Conservation (phyloP, 2,797 vertebrate genomes). For the Limnodromus scolopaceus region DNA sequence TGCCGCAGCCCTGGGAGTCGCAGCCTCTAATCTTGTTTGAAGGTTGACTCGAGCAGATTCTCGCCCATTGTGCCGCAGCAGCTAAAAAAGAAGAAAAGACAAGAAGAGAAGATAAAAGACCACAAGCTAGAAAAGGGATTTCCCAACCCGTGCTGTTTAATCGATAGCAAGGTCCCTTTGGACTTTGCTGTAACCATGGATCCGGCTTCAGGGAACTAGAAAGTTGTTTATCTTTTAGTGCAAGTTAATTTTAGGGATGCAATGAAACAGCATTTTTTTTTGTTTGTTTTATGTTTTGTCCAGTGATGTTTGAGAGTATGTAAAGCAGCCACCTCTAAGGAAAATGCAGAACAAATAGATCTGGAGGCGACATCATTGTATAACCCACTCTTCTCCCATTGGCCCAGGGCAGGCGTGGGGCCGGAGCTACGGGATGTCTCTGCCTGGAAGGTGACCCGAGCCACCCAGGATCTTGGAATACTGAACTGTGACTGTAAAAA, state of each 20-base stretch:
- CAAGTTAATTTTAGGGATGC: neutral
- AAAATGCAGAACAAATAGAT: neutral
- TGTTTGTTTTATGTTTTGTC: neutral
- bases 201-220: neutral
- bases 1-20: constrained; percentile 54
- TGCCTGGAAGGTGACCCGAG: neutral
- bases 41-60: constrained; percentile 59
- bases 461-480: no score
- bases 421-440: neutral
- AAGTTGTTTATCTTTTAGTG: neutral
- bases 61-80: constrained; percentile 47
- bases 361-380: neutral
- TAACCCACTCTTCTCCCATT: neutral
- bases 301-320: neutral
- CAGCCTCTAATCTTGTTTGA: constrained; percentile 67
- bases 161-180: neutral
- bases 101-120: neutral
- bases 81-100: neutral
- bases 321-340: neutral
- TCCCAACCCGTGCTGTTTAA: neutral
- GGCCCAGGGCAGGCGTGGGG: neutral
- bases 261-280: neutral
- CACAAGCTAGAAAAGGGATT: neutral
- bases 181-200: neutral
- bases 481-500: neutral